These are phyloP conservation scores for Sebastolobus alascanus DNA, from an alignment of 2,797 vertebrate species.

Conservation along the genomic window DNA sequence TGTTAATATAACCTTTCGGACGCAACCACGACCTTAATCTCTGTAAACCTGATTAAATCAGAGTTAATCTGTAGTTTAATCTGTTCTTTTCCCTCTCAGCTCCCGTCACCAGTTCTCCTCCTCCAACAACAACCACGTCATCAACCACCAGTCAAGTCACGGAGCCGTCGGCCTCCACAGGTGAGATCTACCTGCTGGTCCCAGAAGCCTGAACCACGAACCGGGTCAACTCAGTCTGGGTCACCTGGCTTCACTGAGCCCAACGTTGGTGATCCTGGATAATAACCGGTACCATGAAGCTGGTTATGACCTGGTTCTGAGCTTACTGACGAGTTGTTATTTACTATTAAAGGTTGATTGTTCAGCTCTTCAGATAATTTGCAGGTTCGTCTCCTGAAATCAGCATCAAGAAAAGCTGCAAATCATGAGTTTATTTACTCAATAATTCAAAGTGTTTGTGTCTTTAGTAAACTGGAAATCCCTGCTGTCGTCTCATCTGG, in stretches of 20 bases:
- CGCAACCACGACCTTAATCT: neutral
- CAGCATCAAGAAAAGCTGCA: neutral
- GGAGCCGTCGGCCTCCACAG: constrained; percentile 34
- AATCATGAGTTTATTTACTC: neutral
- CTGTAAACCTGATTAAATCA: neutral
- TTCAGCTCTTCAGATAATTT: neutral
- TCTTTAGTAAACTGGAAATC: constrained; percentile 68
- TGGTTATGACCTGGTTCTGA: too few relatives aligned
- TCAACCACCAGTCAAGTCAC: neutral
- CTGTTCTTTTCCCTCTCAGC: constrained; percentile 35
- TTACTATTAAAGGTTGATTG: neutral
- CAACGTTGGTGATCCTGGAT: too few relatives aligned
- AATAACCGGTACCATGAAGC: too few relatives aligned
- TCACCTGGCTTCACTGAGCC: neutral
- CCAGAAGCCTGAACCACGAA: too few relatives aligned
- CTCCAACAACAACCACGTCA: neutral
- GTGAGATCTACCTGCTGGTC: constrained; percentile 18
- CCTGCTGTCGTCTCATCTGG: constrained; percentile 72
- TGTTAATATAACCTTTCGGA: too few relatives aligned
- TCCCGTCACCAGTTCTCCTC: constrained; percentile 46
- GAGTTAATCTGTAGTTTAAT: neutral
- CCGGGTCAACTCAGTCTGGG: neutral
- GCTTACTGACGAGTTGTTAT: too few relatives aligned
- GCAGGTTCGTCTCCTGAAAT: neutral
- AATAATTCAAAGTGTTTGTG: neutral